Evolutionary conservation across 2,113 vertebrate genomes (phyloP).

Genomic region (Archilochus colubris): DNA sequence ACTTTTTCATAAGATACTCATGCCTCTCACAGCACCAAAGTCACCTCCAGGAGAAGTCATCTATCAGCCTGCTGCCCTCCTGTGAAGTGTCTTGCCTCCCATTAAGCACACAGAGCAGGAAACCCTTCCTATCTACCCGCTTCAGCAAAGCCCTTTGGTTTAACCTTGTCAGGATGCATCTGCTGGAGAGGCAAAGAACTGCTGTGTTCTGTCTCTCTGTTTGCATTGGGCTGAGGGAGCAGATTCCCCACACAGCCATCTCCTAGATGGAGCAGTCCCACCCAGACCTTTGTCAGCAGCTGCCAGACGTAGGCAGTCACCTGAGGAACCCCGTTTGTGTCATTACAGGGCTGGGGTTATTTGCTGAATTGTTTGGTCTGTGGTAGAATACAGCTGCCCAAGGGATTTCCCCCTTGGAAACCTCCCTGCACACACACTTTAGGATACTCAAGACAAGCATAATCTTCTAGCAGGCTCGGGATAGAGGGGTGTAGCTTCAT

Average conservation of each 20-base stretch:
- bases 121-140: neutral
- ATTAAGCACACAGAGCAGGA: neutral
- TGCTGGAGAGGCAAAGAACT: accelerated
- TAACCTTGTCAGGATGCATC: neutral
- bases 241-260: neutral
- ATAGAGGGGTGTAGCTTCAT: neutral
- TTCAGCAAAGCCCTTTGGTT: neutral
- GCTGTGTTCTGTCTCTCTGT: neutral
- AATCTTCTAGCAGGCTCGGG: neutral
- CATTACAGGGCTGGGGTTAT: neutral
- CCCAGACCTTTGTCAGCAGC: neutral
- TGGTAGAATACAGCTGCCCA: neutral
- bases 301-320: neutral
- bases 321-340: neutral
- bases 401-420: neutral
- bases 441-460: neutral
- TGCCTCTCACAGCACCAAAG: neutral
- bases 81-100: neutral
- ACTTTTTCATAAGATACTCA: accelerated
- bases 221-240: neutral
- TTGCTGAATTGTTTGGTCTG: neutral
- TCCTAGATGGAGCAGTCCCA: neutral
- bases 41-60: neutral
- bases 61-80: neutral
- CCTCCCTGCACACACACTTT: neutral